Percentiles rank a stretch among this genome's conserved stretches.
phyloP scores from a whole-genome alignment of 2,888 invertebrate genomes.

The Troides helena region DNA sequence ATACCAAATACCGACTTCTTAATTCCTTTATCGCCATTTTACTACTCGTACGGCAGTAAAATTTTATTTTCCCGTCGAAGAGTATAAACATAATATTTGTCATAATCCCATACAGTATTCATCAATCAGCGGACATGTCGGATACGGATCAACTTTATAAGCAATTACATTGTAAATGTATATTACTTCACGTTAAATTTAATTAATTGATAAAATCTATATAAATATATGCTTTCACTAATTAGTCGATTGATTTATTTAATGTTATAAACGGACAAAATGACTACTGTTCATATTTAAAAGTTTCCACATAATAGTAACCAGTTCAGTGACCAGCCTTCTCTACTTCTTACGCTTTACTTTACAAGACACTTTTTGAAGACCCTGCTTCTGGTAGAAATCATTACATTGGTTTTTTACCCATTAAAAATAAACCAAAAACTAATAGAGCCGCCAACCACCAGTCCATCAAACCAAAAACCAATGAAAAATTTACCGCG shows the following conservation, averaged over 20 bases:
- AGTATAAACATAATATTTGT: constrained; percentile 7
- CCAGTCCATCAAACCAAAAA: too few relatives aligned
- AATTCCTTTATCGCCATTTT: constrained; percentile 2
- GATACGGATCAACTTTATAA: not conserved
- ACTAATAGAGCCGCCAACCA: too few relatives aligned
- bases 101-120: not conserved
- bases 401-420: too few relatives aligned
- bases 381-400: too few relatives aligned
- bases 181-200: constrained; percentile 1
- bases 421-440: too few relatives aligned
- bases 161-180: constrained; percentile 8
- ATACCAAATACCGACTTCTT: not conserved
- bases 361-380: too few relatives aligned
- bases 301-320: too few relatives aligned
- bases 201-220: constrained; percentile 14
- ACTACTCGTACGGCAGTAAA: not conserved
- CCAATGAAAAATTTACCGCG: too few relatives aligned
- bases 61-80: constrained; percentile 1
- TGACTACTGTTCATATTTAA: too few relatives aligned
- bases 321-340: too few relatives aligned
- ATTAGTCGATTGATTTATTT: constrained; percentile 1
- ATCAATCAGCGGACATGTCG: not conserved
- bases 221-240: constrained; percentile 7
- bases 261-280: too few relatives aligned
- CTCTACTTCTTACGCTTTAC: too few relatives aligned